Evolutionary conservation across 2,113 vertebrate species (phyloP), one percentile per base, ranked within the genome.

Genomic region (Puntigrus tetrazona): DNA sequence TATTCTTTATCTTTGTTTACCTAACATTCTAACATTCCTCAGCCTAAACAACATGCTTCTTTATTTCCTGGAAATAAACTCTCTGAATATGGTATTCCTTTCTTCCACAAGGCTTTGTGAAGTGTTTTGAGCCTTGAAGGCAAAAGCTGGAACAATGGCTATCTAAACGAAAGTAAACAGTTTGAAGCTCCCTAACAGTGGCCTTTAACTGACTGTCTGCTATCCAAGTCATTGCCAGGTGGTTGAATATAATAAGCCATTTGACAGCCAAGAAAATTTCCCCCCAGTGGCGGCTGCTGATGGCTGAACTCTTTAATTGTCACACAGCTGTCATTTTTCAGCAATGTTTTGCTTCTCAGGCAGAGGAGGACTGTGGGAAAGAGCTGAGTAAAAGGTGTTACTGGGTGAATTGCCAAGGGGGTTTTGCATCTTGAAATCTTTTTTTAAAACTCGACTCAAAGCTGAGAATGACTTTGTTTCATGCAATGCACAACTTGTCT

Each of bases 301-400:
- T 80, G 78, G 75, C 85, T 87, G 73, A 38, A 73, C 55, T 86
- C 43, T 87, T 88, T 91, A 87, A 88, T 89, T 88, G 90, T 88
- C 84, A 88, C 81, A 82, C 72, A 80, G 81, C 87, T 88, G 87
- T 90, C 90, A 90, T 82, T 87, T 82, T 82, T 79, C 27, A 72
- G 86, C 81, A 75, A 79, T 73, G 76, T 75, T 81, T 84, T 57
- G 77, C 80, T 83, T 77, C 78, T 79, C 81, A 65, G 59, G 61
- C 86, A 67, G 61, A 27, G 47, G 52, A 69, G 18, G 67, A 57
- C 45, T 76, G 52, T 38, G 50, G 63, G 63, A 55, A 80, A 85
- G 72, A 85, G 38, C 80, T 72, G 84, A 87, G 84, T 82, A 59
- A 74, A 81, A 85, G 79, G 63, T 76, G 84, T 78, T 86, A 63